A percentile compares a stretch with the other conserved stretches of the same genome.
Conservation (phyloP, 2,113 vertebrate genomes). For the Megalops atlanticus region DNA sequence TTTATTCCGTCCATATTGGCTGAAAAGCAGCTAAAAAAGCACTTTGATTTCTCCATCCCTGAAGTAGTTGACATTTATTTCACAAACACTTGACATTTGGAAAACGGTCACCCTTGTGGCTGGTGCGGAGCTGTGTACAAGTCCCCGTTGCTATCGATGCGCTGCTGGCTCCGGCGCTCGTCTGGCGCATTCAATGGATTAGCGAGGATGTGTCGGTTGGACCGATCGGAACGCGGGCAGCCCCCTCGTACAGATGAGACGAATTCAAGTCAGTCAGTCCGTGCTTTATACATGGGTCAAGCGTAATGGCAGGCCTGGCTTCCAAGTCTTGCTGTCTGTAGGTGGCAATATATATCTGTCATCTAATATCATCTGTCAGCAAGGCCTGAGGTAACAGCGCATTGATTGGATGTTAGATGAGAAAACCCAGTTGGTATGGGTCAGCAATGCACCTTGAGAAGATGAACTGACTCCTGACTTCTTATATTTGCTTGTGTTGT, state of each 20-base stretch:
- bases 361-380: too few species aligned
- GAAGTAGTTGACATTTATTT: conserved; percentile 60
- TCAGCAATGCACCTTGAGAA: too few species aligned
- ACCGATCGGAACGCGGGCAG: not conserved
- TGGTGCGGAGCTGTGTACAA: not conserved
- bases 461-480: too few species aligned
- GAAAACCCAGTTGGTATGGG: too few species aligned
- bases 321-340: not conserved
- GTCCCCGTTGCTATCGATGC: not conserved
- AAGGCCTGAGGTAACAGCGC: too few species aligned
- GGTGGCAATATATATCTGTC: not conserved
- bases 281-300: not conserved
- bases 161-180: not conserved
- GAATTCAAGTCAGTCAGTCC: not conserved
- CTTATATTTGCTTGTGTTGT: too few species aligned
- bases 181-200: not conserved
- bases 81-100: conserved; percentile 65
- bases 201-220: not conserved
- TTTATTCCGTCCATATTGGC: conserved; percentile 19
- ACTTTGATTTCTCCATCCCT: conserved; percentile 51
- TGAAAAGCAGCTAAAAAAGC: conserved; percentile 31
- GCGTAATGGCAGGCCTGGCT: not conserved
- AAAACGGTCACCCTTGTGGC: conserved; percentile 46
- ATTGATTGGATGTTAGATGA: too few species aligned
- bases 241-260: not conserved